Percentiles rank a stretch among this genome's conserved stretches.
Conservation (phyloP, 1,140 invertebrate genomes). For the Heliconius eleuchia region DNA sequence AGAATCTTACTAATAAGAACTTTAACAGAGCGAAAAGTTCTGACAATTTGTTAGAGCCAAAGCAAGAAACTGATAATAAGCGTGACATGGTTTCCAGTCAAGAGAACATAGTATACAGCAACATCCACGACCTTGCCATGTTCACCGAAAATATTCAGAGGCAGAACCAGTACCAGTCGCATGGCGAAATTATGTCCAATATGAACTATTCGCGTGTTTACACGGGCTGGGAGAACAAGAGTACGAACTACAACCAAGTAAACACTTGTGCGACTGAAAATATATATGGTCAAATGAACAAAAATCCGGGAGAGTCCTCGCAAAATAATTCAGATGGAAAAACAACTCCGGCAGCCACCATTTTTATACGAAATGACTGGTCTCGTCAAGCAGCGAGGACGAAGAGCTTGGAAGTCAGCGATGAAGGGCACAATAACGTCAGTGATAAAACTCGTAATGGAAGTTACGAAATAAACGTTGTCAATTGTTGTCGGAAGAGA, state of each 20-base stretch:
- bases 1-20: constrained; percentile 66
- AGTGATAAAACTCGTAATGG: constrained; percentile 61
- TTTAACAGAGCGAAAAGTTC: constrained; percentile 78
- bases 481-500: constrained; percentile 67
- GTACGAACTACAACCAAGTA: constrained; percentile 61
- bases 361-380: constrained; percentile 82
- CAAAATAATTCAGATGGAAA: constrained; percentile 64
- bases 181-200: constrained; percentile 55
- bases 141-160: constrained; percentile 75
- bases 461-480: constrained; percentile 65
- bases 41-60: constrained; percentile 75
- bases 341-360: constrained; percentile 76
- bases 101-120: constrained; percentile 77
- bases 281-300: constrained; percentile 66
- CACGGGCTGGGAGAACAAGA: constrained; percentile 76
- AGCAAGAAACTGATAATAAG: constrained; percentile 68
- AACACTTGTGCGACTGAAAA: constrained; percentile 50
- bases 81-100: constrained; percentile 75
- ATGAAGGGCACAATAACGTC: constrained; percentile 60
- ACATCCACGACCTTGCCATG: constrained; percentile 74
- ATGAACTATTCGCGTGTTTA: constrained; percentile 74
- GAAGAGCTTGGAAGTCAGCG: constrained; percentile 77
- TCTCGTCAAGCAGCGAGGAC: constrained; percentile 81
- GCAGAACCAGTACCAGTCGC: constrained; percentile 67
- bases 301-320: constrained; percentile 62